phyloP scores from a whole-genome alignment of 2,888 invertebrate species.

The Pollenia griseotomentosa region DNA sequence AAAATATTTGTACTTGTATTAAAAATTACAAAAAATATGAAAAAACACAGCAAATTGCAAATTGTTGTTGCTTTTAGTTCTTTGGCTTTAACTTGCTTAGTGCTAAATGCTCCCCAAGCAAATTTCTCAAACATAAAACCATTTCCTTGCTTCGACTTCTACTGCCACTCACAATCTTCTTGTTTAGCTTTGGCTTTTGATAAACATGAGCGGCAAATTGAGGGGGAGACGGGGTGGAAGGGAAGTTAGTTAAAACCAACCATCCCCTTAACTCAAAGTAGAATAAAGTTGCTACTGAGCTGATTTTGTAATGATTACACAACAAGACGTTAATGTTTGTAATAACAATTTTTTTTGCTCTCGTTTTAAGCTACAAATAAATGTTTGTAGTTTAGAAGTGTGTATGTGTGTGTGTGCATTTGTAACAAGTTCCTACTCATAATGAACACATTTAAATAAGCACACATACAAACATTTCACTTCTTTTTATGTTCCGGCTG shows the following conservation, averaged over 20 bases:
- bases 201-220: background rate
- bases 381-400: background rate
- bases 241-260: background rate
- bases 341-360: slow-evolving; percentile 54
- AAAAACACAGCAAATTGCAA: slow-evolving; percentile 26
- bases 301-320: slow-evolving; percentile 72
- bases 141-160: slow-evolving; percentile 38
- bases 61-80: slow-evolving; percentile 49
- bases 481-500: slow-evolving; percentile 38
- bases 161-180: background rate
- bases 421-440: slow-evolving; percentile 49
- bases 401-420: slow-evolving; percentile 8
- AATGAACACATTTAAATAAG: slow-evolving; percentile 35
- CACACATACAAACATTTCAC: slow-evolving; percentile 20
- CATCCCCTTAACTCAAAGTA: slow-evolving; percentile 1
- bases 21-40: slow-evolving; percentile 6
- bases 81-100: slow-evolving; percentile 56
- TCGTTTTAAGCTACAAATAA: slow-evolving; percentile 58
- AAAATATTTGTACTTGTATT: slow-evolving; percentile 12
- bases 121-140: slow-evolving; percentile 39
- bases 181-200: slow-evolving; percentile 26
- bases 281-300: slow-evolving; percentile 65
- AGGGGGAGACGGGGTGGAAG: background rate
- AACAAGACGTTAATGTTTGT: slow-evolving; percentile 71
- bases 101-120: slow-evolving; percentile 59